A percentile compares a stretch with the other conserved stretches of the same genome.
These are phyloP conservation scores for Lasius fuliginosus DNA, from an alignment of 2,888 invertebrate species.

Conservation along the genomic window DNA sequence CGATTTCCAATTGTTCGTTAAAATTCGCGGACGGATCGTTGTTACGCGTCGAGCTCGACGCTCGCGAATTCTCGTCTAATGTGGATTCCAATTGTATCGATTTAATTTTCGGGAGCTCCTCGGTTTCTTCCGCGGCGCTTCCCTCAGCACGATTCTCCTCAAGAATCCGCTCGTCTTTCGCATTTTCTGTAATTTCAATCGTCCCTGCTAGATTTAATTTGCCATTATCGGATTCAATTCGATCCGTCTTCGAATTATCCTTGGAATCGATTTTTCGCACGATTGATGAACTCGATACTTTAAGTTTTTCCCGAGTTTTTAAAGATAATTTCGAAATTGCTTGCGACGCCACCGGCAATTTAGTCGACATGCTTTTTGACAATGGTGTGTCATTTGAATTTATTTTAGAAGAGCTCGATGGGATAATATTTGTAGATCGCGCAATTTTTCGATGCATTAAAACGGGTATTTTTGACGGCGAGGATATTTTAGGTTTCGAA, in stretches of 20 bases:
- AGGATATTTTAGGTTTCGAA: constrained; percentile 40
- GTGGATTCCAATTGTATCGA: constrained; percentile 31
- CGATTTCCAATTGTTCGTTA: constrained; percentile 57
- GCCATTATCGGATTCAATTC: constrained; percentile 26
- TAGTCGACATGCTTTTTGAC: constrained; percentile 13
- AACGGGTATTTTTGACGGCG: constrained; percentile 65
- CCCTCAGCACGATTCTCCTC: constrained; percentile 78
- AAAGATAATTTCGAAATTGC: constrained; percentile 25
- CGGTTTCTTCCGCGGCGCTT: constrained; percentile 26
- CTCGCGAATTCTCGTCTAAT: constrained; percentile 35
- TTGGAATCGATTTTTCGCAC: constrained; percentile 5
- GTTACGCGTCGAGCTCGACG: constrained; percentile 9
- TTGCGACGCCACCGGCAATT: constrained; percentile 36
- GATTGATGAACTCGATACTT: not conserved
- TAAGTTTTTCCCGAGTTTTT: not conserved
- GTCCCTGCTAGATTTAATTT: not conserved
- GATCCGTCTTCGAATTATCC: not conserved
- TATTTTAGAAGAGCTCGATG: not conserved
- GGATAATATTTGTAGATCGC: not conserved
- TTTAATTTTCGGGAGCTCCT: constrained; percentile 37
- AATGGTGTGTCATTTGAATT: not conserved
- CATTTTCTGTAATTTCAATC: constrained; percentile 50
- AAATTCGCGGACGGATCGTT: constrained; percentile 37
- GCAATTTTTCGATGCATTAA: constrained; percentile 39
- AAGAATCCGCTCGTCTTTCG: constrained; percentile 80